Percentiles rank a stretch among this genome's conserved stretches.
phyloP scores from a whole-genome alignment of 2,888 invertebrate species.

The Hoplodrina blanda region DNA sequence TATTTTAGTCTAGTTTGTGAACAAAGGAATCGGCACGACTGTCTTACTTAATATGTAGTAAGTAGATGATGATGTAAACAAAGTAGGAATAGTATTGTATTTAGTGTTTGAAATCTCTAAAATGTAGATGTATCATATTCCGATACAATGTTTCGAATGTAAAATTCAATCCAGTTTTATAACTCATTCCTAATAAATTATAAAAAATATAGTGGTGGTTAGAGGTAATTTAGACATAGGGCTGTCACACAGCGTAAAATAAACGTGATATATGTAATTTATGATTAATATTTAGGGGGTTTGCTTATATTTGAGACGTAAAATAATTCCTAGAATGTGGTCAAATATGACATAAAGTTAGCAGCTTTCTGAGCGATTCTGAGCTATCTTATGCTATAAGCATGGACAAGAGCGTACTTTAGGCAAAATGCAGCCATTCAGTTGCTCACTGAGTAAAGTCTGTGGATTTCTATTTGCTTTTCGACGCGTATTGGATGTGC shows the following conservation, averaged over 20 bases:
- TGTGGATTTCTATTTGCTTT: not conserved
- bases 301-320: not conserved
- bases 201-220: conserved; percentile 9
- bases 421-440: not conserved
- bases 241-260: conserved; percentile 43
- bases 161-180: conserved; percentile 16
- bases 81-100: not conserved
- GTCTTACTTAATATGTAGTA: no score
- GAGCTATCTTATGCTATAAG: not conserved
- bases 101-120: not conserved
- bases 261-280: conserved; percentile 37
- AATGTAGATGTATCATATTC: not conserved
- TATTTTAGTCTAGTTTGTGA: no score
- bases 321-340: not conserved
- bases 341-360: conserved; percentile 4
- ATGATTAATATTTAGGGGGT: conserved; percentile 1
- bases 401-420: not conserved
- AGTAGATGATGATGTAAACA: not conserved
- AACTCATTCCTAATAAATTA: conserved; percentile 36
- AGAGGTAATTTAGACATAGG: conserved; percentile 17
- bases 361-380: not conserved
- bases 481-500: not conserved
- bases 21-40: no score
- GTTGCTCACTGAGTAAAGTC: conserved; percentile 27
- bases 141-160: not conserved